phyloP scores from a whole-genome alignment of 2,113 vertebrate species.

The Chaetodon trifascialis region DNA sequence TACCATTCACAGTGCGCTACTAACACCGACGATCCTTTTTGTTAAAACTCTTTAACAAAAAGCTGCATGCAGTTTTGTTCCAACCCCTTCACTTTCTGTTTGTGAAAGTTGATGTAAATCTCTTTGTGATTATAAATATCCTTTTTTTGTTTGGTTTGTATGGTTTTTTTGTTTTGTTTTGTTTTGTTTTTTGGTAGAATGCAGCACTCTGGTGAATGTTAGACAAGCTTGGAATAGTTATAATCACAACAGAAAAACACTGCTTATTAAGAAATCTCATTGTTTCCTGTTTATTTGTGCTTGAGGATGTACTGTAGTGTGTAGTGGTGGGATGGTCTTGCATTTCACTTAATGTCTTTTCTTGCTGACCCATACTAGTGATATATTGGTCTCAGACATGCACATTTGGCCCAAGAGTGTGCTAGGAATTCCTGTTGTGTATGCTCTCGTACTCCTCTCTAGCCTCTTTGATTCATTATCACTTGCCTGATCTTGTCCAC shows the following conservation, averaged over 20 bases:
- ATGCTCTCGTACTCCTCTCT: conserved; percentile 50
- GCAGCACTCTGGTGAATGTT: conserved; percentile 82
- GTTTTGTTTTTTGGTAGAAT: conserved; percentile 73
- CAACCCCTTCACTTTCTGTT: conserved; percentile 83
- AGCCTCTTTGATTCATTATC: conserved; percentile 45
- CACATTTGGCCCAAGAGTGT: conserved; percentile 58
- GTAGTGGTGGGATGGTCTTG: conserved; percentile 93
- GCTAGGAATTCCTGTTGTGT: conserved; percentile 59
- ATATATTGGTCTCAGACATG: conserved; percentile 65
- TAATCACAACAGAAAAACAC: conserved; percentile 81
- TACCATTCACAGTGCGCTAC: conserved; percentile 85
- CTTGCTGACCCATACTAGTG: conserved; percentile 82
- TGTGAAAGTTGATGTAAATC: conserved; percentile 86
- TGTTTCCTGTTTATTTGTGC: conserved; percentile 89
- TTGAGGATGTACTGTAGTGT: conserved; percentile 94
- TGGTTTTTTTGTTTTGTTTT: conserved; percentile 30
- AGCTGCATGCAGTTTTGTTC: conserved; percentile 85
- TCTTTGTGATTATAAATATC: conserved; percentile 83
- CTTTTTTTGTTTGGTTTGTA: conserved; percentile 73
- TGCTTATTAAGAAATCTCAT: conserved; percentile 74
- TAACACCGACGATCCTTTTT: conserved; percentile 96
- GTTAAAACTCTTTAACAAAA: conserved; percentile 85
- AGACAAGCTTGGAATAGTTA: conserved; percentile 81
- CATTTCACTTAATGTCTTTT: conserved; percentile 84
- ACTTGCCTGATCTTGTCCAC: conserved; percentile 29